Percentiles rank a stretch among this genome's conserved stretches.
phyloP scores from a whole-genome alignment of 2,113 vertebrate genomes.

The Istiophorus platypterus region DNA sequence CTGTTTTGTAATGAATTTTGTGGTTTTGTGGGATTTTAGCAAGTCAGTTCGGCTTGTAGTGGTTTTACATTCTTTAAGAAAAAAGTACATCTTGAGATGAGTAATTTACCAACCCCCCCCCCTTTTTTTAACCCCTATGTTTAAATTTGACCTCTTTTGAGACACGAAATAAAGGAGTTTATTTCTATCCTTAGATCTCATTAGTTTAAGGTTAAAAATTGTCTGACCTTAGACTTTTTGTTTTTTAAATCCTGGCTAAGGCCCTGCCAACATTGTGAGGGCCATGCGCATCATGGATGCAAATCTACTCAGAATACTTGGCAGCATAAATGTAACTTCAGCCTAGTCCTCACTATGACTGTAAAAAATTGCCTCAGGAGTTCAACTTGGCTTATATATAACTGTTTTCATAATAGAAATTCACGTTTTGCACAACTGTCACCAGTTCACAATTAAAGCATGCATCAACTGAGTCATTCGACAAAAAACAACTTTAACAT shows the following conservation, averaged over 20 bases:
- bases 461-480: neutral
- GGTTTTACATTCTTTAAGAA: no score
- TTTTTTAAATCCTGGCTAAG: neutral
- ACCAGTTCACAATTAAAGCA: neutral
- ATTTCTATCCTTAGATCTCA: neutral
- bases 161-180: neutral
- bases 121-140: no score
- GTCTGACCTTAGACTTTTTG: neutral
- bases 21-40: no score
- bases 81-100: no score
- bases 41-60: no score
- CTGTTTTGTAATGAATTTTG: no score
- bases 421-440: neutral
- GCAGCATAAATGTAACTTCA: neutral
- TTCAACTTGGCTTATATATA: neutral
- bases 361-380: neutral
- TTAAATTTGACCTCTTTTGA: neutral
- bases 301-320: neutral
- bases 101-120: no score
- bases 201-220: neutral
- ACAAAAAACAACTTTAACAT: neutral
- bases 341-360: neutral
- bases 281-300: no score
- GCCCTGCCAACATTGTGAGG: neutral
- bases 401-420: neutral